Percentiles rank a stretch among this genome's conserved stretches.
phyloP scores from a whole-genome alignment of 1,140 invertebrate species.

The Drosophila elegans region DNA sequence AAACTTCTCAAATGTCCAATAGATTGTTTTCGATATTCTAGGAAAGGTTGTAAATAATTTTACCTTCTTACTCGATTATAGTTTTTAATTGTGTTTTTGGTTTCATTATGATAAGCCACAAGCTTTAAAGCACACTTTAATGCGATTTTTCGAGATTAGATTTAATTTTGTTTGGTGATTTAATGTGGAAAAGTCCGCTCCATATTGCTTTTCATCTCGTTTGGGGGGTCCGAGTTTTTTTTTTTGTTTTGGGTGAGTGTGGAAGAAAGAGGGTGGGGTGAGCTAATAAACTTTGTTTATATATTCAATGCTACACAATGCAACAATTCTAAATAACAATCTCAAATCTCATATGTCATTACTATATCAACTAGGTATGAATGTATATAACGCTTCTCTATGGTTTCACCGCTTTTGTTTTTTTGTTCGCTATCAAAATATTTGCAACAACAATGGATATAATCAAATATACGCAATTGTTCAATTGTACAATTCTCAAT shows the following conservation, averaged over 20 bases:
- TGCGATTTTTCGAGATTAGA: slow-evolving; percentile 41
- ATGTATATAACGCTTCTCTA: slow-evolving; percentile 51
- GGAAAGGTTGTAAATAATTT: slow-evolving; percentile 56
- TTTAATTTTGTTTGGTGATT: slow-evolving; percentile 19
- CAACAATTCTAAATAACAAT: slow-evolving; percentile 82
- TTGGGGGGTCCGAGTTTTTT: slow-evolving; percentile 12
- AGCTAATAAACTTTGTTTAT: slow-evolving; percentile 64
- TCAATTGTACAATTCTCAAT: slow-evolving; percentile 57
- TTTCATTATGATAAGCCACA: slow-evolving; percentile 68
- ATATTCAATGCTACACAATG: slow-evolving; percentile 70
- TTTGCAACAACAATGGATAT: slow-evolving; percentile 72
- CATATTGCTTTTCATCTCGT: slow-evolving; percentile 43
- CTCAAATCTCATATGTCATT: slow-evolving; percentile 53
- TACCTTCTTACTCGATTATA: slow-evolving; percentile 51
- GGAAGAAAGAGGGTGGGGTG: slow-evolving; percentile 30
- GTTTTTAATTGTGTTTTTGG: slow-evolving; percentile 50
- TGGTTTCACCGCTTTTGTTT: slow-evolving; percentile 4
- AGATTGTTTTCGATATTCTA: slow-evolving; percentile 38
- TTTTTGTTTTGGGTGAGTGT: slow-evolving; percentile 10
- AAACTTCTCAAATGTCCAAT: slow-evolving; percentile 56
- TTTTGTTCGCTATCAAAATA: slow-evolving; percentile 62
- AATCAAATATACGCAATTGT: slow-evolving; percentile 72
- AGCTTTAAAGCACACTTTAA: slow-evolving; percentile 79
- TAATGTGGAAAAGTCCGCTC: slow-evolving; percentile 44
- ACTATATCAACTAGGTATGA: slow-evolving; percentile 46